Evolutionary conservation across 2,888 invertebrate genomes (phyloP).

Genomic region (Adelognathus sp.): DNA sequence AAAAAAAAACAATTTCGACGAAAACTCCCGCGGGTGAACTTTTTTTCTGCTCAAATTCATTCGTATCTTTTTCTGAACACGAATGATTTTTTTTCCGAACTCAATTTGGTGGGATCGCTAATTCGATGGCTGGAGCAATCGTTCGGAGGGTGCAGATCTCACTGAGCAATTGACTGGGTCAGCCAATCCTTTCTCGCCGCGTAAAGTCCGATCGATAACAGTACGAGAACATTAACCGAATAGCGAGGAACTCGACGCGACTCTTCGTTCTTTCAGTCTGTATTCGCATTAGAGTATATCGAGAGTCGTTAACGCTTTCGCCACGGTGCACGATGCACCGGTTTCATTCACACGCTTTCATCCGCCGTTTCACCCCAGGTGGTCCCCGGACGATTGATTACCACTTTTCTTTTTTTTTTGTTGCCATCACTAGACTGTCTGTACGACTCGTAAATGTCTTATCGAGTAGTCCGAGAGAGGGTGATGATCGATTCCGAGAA

Average conservation of each 20-base stretch:
- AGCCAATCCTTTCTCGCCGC: no score
- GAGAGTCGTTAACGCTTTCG: constrained; percentile 41
- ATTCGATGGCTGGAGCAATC: no score
- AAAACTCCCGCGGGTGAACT: no score
- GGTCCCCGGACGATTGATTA: constrained; percentile 46
- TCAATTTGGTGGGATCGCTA: no score
- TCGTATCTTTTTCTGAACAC: no score
- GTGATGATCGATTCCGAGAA: constrained; percentile 26
- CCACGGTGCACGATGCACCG: constrained; percentile 45
- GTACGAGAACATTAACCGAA: constrained; percentile 47
- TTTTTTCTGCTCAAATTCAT: no score
- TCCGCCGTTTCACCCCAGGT: constrained; percentile 23
- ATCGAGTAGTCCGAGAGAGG: not conserved
- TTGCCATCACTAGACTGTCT: not conserved
- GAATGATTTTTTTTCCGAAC: no score
- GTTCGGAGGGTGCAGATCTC: no score
- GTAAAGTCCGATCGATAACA: no score
- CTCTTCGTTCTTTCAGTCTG: constrained; percentile 19
- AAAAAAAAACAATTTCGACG: no score
- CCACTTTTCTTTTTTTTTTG: constrained; percentile 17
- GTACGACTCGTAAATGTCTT: constrained; percentile 4
- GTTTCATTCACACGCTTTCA: constrained; percentile 53
- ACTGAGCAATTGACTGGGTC: no score
- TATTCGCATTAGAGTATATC: constrained; percentile 10
- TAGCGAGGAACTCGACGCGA: not conserved